phyloP scores from a whole-genome alignment of 2,888 invertebrate species.

The Odontomyia ornata region DNA sequence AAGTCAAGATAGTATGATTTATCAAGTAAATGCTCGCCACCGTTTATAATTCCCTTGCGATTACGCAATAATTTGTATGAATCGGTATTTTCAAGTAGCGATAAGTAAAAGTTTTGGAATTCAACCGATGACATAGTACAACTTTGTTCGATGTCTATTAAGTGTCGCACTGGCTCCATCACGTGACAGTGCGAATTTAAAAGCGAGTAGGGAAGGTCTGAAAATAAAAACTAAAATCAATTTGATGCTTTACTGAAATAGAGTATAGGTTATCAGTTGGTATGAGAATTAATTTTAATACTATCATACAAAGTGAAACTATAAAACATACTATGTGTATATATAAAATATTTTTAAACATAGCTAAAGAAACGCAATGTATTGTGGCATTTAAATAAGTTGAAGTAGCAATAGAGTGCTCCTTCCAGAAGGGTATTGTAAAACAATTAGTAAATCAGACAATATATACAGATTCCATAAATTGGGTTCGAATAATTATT shows the following conservation, averaged over 20 bases:
- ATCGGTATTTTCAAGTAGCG: not conserved
- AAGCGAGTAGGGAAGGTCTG: constrained; percentile 57
- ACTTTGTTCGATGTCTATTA: constrained; percentile 47
- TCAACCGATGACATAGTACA: constrained; percentile 18
- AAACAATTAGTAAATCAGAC: too few species aligned
- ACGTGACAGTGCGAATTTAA: constrained; percentile 56
- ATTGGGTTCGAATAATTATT: too few species aligned
- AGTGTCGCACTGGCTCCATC: constrained; percentile 56
- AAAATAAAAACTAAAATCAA: not conserved
- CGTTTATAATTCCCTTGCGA: not conserved
- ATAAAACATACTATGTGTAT: too few species aligned
- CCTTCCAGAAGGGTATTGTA: too few species aligned
- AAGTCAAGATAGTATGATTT: not conserved
- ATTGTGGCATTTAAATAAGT: too few species aligned
- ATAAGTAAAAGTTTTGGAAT: not conserved
- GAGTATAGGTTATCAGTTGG: too few species aligned
- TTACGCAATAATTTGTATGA: constrained; percentile 5
- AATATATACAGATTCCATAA: too few species aligned
- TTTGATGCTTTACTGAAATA: not conserved
- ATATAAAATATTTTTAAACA: too few species aligned
- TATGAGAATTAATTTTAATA: too few species aligned
- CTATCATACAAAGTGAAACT: too few species aligned
- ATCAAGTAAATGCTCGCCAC: not conserved
- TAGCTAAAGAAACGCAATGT: too few species aligned
- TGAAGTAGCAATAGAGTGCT: too few species aligned